Conservation (phyloP, 2,888 invertebrate species). For the Cantharis nigra region DNA sequence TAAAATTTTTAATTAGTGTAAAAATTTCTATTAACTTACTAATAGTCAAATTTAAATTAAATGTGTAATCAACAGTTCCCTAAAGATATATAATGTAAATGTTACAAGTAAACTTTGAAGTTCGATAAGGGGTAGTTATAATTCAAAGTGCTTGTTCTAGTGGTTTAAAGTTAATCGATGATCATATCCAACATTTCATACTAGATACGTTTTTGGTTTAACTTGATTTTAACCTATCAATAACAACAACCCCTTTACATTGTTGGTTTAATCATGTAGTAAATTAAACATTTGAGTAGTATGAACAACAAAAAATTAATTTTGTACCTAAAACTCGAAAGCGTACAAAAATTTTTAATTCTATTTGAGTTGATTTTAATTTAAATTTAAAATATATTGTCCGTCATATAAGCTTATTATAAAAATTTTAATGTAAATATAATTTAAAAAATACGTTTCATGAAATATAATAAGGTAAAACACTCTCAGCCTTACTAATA, state of each 20-base stretch:
- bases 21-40: background rate
- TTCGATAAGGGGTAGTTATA: background rate
- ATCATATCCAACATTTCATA: background rate
- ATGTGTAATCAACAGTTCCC: background rate
- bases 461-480: background rate
- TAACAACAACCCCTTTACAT: background rate
- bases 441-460: no score
- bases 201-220: background rate
- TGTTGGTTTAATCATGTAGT: background rate
- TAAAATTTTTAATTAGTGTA: background rate
- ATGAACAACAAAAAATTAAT: background rate
- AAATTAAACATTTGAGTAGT: background rate
- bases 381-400: background rate
- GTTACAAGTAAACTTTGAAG: background rate
- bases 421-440: background rate
- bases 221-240: background rate
- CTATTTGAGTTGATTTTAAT: background rate
- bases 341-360: background rate
- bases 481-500: no score
- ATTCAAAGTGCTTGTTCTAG: slow-evolving; percentile 2
- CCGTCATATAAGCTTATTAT: background rate
- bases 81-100: background rate
- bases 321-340: background rate
- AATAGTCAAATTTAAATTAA: background rate
- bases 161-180: slow-evolving; percentile 2